These are phyloP conservation scores for Hetaerina titia DNA, from an alignment of 2,888 invertebrate species.

Conservation along the genomic window DNA sequence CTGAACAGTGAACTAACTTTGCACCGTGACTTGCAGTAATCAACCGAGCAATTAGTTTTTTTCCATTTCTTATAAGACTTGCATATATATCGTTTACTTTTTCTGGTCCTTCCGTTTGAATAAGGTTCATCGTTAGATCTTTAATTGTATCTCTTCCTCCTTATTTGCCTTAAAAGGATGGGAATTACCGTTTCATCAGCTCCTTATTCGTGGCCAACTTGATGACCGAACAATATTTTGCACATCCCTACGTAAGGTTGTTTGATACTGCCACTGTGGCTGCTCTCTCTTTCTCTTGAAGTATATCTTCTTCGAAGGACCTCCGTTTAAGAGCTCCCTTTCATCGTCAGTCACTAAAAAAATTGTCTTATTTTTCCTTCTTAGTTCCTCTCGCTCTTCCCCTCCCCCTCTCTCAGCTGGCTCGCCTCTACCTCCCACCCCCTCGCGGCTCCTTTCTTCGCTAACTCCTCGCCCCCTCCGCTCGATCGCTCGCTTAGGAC, in stretches of 20 bases:
- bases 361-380: background rate
- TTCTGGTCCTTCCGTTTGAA: too few species aligned
- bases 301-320: background rate
- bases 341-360: background rate
- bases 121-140: too few species aligned
- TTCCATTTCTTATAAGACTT: too few species aligned
- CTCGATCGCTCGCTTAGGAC: background rate
- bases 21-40: too few species aligned
- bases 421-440: background rate
- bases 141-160: too few species aligned
- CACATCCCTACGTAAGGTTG: background rate
- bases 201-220: background rate
- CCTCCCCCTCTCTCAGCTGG: background rate
- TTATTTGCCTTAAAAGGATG: background rate
- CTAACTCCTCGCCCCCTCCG: background rate
- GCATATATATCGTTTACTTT: too few species aligned
- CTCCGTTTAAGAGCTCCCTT: background rate
- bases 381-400: background rate
- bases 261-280: background rate
- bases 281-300: background rate
- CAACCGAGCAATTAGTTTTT: too few species aligned
- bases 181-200: background rate
- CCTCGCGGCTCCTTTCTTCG: slow-evolving; percentile 10
- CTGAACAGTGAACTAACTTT: too few species aligned
- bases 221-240: background rate